These are phyloP conservation scores for Tricholauxania praeusta DNA, from an alignment of 2,888 invertebrate genomes.

Conservation along the genomic window DNA sequence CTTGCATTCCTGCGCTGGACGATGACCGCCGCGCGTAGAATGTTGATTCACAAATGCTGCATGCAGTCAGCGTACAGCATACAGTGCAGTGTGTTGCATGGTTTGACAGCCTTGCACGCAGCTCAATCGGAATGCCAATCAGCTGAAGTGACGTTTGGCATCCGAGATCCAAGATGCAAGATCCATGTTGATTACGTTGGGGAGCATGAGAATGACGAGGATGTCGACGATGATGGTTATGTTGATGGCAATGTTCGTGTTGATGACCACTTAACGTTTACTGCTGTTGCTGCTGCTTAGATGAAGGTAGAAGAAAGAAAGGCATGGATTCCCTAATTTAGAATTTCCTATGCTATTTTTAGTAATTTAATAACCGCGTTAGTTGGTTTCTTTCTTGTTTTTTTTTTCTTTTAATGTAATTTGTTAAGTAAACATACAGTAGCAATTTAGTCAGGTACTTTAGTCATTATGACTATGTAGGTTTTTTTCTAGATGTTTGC, in stretches of 20 bases:
- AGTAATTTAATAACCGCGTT: neutral
- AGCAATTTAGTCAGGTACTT: too few species aligned
- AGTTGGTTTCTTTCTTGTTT: too few species aligned
- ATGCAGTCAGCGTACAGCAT: neutral
- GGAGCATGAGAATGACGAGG: too few species aligned
- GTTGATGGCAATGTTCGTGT: neutral
- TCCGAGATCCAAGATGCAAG: neutral
- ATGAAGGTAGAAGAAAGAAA: neutral
- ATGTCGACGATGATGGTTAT: too few species aligned
- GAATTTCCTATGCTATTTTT: neutral
- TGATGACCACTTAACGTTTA: constrained; percentile 8
- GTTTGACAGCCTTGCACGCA: constrained; percentile 8
- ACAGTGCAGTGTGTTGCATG: neutral
- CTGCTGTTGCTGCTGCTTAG: neutral
- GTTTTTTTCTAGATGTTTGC: too few species aligned
- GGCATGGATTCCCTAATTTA: neutral
- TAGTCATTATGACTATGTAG: too few species aligned
- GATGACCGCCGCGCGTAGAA: constrained; percentile 58
- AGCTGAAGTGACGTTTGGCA: constrained; percentile 19
- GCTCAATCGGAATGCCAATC: constrained; percentile 17
- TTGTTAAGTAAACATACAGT: too few species aligned
- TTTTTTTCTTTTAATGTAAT: too few species aligned
- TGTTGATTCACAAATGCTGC: constrained; percentile 54
- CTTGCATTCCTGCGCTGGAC: constrained; percentile 53
- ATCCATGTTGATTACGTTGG: too few species aligned